Evolutionary conservation across 2,888 invertebrate genomes (phyloP), one percentile per base, ranked within the genome.

Genomic region (Cerceris rybyensis): DNA sequence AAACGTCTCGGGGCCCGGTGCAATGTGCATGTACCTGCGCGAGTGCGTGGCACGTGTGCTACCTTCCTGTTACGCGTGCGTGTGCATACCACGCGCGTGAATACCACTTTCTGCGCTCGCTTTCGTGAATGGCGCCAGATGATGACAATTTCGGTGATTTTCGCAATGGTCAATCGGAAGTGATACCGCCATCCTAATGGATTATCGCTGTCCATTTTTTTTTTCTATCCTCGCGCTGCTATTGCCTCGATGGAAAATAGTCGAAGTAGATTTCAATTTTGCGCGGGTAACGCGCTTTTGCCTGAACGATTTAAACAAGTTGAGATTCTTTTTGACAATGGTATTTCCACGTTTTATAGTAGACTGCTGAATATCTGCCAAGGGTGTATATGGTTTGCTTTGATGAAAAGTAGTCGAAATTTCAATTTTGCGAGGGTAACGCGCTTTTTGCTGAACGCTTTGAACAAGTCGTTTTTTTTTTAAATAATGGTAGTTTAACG

Each of bases 51-150:
- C 83, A 81, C 81, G 81, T 83, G 84, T 72, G 77, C 69, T 14
- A 46, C 74, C 70, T 72, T 70, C 71, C 60, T 60, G 60, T 66
- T 69, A 71, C 70, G 81, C 74, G 71, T 69, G 74, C 81, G 74
- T 67, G 72, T 74, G 76, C 63, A 58, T 64, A 41, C 60, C 70
- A 54, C 70, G 67, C 78, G 73, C 72, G 79, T 79, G 67, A 65
- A 46, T 55, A 60, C 59, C 43, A 59, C 68, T 60, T 68, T 68
- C 17, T 59, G 43, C 6, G 60, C 65, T 55, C 39, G 52, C 13
- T 52, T 59, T 65, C 46, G 76, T 81, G 81, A 81, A 81, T 81
- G 81, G 80, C 76, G 80, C 80, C 73, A 68, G 66, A 80, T 69
- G 76, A 81, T 70, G 80, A 65, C 71, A 54, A 72, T 73, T 80